Percentiles rank a stretch among this genome's conserved stretches.
Conservation (phyloP, 2,113 vertebrate genomes). For the Oxyruncus cristatus region DNA sequence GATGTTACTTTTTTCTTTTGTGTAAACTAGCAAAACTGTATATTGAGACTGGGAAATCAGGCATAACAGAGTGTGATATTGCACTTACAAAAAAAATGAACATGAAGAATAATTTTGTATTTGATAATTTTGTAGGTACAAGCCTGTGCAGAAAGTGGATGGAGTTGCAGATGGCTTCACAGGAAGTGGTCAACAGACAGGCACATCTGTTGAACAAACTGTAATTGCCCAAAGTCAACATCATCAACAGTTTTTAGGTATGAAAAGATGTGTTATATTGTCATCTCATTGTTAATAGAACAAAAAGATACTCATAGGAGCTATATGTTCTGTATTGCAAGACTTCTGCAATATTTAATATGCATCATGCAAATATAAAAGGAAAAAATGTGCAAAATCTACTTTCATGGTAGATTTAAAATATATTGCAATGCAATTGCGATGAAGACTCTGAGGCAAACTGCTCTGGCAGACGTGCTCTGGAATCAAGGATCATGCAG, state of each 20-base stretch:
- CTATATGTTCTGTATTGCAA: neutral
- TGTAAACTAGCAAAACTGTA: neutral
- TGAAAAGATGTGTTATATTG: constrained; percentile 39
- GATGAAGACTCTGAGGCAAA: neutral
- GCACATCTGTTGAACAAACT: constrained; percentile 80
- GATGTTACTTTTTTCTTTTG: neutral
- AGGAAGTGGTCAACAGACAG: constrained; percentile 79
- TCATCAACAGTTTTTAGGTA: constrained; percentile 85
- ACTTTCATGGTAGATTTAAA: neutral
- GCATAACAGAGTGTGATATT: neutral
- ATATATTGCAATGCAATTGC: neutral
- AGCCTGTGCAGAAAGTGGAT: constrained; percentile 83
- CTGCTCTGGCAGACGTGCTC: neutral
- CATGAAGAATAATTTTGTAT: constrained; percentile 57
- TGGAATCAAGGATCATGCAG: neutral
- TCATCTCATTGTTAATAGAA: neutral
- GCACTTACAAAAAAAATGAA: neutral
- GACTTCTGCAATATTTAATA: neutral
- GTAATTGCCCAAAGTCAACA: constrained; percentile 83
- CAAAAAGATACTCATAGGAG: neutral
- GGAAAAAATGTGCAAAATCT: neutral
- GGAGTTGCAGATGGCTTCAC: constrained; percentile 79
- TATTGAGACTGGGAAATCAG: neutral
- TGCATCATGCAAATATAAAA: neutral
- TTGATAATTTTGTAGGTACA: constrained; percentile 75